These are phyloP conservation scores for Thymelicus lineola DNA, from an alignment of 2,888 invertebrate genomes.

Conservation along the genomic window DNA sequence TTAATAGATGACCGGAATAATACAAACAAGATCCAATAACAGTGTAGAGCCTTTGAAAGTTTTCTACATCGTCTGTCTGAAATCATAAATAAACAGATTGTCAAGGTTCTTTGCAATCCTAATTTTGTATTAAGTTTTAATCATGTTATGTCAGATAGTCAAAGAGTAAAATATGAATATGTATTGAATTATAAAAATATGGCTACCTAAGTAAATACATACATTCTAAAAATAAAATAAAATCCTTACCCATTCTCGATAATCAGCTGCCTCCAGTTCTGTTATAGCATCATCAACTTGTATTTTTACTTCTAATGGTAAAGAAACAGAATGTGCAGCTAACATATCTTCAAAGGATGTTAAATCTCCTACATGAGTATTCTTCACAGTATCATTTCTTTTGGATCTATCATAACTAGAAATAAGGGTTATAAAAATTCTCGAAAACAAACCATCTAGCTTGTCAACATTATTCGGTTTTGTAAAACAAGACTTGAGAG, in stretches of 20 bases:
- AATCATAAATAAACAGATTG: constrained; percentile 48
- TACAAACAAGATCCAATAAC: constrained; percentile 88
- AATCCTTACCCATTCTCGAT: constrained; percentile 91
- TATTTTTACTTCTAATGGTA: constrained; percentile 91
- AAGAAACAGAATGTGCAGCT: constrained; percentile 86
- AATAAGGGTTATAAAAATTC: constrained; percentile 82
- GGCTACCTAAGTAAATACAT: no score
- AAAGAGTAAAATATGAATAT: no score
- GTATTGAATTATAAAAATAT: no score
- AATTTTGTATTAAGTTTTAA: no score
- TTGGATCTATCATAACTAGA: constrained; percentile 56
- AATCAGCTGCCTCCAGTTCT: constrained; percentile 96
- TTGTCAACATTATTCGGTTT: constrained; percentile 83
- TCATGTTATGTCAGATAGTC: no score
- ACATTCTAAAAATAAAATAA: not conserved
- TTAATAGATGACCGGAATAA: constrained; percentile 89
- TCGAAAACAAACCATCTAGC: constrained; percentile 88
- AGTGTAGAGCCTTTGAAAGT: constrained; percentile 89
- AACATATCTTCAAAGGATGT: constrained; percentile 86
- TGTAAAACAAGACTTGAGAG: constrained; percentile 75
- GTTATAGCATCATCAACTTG: constrained; percentile 95
- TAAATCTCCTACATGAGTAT: constrained; percentile 38
- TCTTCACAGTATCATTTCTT: constrained; percentile 32
- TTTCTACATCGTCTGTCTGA: constrained; percentile 91
- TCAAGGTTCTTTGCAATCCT: no score